phyloP scores from a whole-genome alignment of 2,113 vertebrate genomes.

The Salvator merianae region DNA sequence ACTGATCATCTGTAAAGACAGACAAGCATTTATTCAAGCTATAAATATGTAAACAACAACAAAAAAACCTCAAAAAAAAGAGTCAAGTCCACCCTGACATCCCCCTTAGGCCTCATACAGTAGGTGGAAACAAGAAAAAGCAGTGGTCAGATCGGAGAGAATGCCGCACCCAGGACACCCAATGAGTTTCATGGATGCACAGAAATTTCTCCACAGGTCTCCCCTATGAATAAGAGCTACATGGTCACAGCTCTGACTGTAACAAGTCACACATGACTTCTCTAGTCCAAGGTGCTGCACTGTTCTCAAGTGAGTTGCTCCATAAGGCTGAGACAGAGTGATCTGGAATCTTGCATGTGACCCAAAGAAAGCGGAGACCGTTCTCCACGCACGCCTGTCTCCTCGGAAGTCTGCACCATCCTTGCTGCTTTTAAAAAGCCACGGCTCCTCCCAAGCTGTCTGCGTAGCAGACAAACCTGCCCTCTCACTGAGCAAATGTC shows the following conservation, averaged over 20 bases:
- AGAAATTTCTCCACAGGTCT: neutral
- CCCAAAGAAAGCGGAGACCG: rapidly evolving
- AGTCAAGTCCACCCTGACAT: too few species aligned
- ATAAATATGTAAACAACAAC: neutral
- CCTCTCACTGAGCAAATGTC: neutral
- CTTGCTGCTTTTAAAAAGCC: neutral
- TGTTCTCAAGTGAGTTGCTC: rapidly evolving
- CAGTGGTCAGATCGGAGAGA: neutral
- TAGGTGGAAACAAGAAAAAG: too few species aligned
- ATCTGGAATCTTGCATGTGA: too few species aligned
- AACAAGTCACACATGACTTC: neutral
- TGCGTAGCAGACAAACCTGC: neutral
- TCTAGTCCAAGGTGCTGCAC: rapidly evolving
- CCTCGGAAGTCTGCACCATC: neutral
- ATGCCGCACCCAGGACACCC: neutral
- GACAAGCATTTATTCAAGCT: neutral
- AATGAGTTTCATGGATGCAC: neutral
- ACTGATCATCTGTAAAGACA: slow-evolving; percentile 91
- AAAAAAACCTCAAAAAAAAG: neutral
- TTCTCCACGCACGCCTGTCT: too few species aligned
- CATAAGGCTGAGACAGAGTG: neutral
- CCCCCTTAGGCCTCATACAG: too few species aligned
- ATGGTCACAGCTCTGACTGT: neutral
- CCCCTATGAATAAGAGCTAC: neutral
- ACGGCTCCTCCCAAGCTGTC: neutral